A percentile compares a stretch with the other conserved stretches of the same genome.
These are phyloP conservation scores for Rhinichthys klamathensis DNA, from an alignment of 2,113 vertebrate species.

Conservation along the genomic window DNA sequence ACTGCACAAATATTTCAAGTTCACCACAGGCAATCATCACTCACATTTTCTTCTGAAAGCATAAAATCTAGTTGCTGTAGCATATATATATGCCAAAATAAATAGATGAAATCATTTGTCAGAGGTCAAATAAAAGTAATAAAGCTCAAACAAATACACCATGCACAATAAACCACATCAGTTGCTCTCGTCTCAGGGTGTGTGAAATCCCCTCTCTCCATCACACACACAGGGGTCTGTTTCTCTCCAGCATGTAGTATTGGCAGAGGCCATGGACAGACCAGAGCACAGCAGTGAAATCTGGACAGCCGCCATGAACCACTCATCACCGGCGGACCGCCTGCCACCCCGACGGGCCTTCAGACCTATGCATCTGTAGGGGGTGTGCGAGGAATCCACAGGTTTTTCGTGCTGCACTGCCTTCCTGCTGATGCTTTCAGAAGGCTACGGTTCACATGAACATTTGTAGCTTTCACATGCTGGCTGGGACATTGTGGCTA, in stretches of 20 bases:
- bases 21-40: background rate
- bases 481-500: background rate
- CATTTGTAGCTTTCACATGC: background rate
- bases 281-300: constrained; percentile 49
- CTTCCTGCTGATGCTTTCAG: background rate
- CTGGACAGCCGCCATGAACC: constrained; percentile 32
- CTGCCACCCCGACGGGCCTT: constrained; percentile 22
- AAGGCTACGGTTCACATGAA: background rate
- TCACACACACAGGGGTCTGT: constrained; percentile 34
- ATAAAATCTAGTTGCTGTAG: background rate
- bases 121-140: constrained; percentile 7
- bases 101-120: constrained; percentile 8
- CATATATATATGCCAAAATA: background rate
- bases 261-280: constrained; percentile 16
- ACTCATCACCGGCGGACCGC: constrained; percentile 36
- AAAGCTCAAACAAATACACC: constrained; percentile 9
- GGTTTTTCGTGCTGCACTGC: background rate
- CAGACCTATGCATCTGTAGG: background rate
- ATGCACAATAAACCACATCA: constrained; percentile 20
- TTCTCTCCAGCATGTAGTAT: constrained; percentile 29
- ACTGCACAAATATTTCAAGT: background rate
- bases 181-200: constrained; percentile 23
- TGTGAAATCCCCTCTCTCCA: constrained; percentile 18
- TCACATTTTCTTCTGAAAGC: background rate
- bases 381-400: constrained; percentile 6